Base-by-base conservation (phyloP, 1,140 invertebrate genomes). In the Lepidostoma basale region DNA sequence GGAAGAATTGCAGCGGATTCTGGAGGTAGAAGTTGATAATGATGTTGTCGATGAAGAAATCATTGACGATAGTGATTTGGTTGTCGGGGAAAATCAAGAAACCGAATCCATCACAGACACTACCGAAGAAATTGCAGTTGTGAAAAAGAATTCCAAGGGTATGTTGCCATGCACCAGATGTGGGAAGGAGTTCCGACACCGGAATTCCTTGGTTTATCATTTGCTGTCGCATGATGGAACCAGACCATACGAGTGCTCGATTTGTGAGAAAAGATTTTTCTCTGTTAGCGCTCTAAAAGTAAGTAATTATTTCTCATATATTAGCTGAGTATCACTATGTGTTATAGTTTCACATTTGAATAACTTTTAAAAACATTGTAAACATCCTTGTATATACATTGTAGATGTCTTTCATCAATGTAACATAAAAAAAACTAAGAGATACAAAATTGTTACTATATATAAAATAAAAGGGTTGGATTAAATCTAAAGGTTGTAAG, bases 131-230 rank as follows among this genome's bases (percentile, higher is more conserved):
- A 36, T 47, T 36, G 18, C 74, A 73, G 25, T 52, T 62, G 68
- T 72, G 64, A 16, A 68, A 33, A 39, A 68, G n/a, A 58, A 67
- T 20, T 62, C 9, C 10, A 68, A 71, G 69, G 64, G 74, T 71
- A 81, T 77, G 72, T 73, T 67, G 54, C 76, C 63, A n/a, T 93
- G 91, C 74, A 81, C 77, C 33, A 84, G 89, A 67, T 95, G 93
- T 73, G 83, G 85, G 12, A 80, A 90, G 56, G 86, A 89, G 22
- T 95, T 95, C 76, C 87, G 88, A 65, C 92, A 95, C 72, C 83
- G 90, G 52, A 95, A 94, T 79, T 94, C 93, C 42, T 79, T 95
- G 39, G 85, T 93, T 22, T 95, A 95, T 77, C 93, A 96, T 74
- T 85, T 92, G 81, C 79, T 90, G 65, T 91, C 90, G 56, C 93